phyloP scores from a whole-genome alignment of 2,888 invertebrate genomes.

The Sarcophaga carnaria region DNA sequence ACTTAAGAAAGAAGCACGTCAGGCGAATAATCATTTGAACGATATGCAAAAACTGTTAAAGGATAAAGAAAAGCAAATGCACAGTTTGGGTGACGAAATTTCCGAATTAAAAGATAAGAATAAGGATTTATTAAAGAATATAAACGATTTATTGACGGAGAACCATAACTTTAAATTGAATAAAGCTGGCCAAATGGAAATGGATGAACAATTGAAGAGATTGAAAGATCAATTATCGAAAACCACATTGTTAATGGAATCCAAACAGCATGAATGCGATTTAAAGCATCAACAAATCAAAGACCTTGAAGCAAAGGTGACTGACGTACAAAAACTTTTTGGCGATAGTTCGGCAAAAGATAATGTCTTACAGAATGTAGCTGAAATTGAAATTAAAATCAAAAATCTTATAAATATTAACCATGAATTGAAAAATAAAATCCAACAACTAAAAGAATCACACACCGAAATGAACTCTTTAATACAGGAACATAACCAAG shows the following conservation, averaged over 20 bases:
- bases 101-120: constrained; percentile 61
- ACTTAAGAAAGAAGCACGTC: constrained; percentile 60
- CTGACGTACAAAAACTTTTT: constrained; percentile 23
- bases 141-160: constrained; percentile 55
- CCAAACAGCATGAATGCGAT: constrained; percentile 51
- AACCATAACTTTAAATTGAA: constrained; percentile 57
- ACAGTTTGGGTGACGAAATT: constrained; percentile 65
- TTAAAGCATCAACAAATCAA: constrained; percentile 10
- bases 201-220: constrained; percentile 47
- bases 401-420: constrained; percentile 45
- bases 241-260: constrained; percentile 42
- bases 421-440: constrained; percentile 30
- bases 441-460: background rate
- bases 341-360: background rate
- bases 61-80: constrained; percentile 69
- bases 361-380: constrained; percentile 30
- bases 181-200: background rate
- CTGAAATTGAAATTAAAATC: constrained; percentile 43
- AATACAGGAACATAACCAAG: constrained; percentile 1
- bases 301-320: constrained; percentile 17
- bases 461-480: background rate
- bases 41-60: constrained; percentile 65
- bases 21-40: constrained; percentile 63
- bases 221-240: constrained; percentile 22
- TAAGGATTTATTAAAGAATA: constrained; percentile 62